A percentile compares a stretch with the other conserved stretches of the same genome.
These are phyloP conservation scores for Apodemia duryi DNA, from an alignment of 2,888 invertebrate species.

Conservation along the genomic window DNA sequence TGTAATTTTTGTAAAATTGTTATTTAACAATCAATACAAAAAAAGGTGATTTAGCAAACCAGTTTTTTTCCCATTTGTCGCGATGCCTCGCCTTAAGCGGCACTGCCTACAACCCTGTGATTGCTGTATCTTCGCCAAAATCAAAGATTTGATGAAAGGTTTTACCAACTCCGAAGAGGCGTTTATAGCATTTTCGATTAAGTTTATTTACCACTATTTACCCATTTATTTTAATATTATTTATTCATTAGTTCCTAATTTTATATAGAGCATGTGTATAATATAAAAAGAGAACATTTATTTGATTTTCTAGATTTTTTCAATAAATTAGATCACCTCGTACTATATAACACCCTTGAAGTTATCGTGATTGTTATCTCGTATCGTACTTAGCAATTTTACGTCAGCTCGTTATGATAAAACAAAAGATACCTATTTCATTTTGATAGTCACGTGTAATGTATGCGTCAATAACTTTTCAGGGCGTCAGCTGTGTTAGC, in stretches of 20 bases:
- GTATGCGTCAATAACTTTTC: constrained; percentile 33
- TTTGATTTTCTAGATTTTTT: constrained; percentile 11
- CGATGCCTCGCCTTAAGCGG: too few species aligned
- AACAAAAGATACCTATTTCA: constrained; percentile 42
- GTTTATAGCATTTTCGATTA: background rate
- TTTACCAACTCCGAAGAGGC: too few species aligned
- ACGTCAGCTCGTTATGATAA: constrained; percentile 64
- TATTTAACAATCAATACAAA: too few species aligned
- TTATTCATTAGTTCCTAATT: too few species aligned
- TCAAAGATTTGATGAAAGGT: too few species aligned
- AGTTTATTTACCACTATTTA: background rate
- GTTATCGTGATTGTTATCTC: constrained; percentile 65
- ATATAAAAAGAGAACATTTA: background rate
- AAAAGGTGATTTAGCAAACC: too few species aligned
- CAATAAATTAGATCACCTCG: constrained; percentile 24
- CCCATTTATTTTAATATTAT: too few species aligned
- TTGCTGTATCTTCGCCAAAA: too few species aligned
- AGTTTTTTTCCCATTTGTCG: too few species aligned
- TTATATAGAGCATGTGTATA: too few species aligned
- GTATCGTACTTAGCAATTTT: constrained; percentile 52
- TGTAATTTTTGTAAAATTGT: too few species aligned
- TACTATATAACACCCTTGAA: constrained; percentile 50
- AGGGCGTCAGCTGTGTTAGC: constrained; percentile 43
- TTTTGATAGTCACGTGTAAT: constrained; percentile 54
- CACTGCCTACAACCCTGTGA: too few species aligned